phyloP scores from a whole-genome alignment of 2,888 invertebrate genomes.

The Anagyrus pseudococci region DNA sequence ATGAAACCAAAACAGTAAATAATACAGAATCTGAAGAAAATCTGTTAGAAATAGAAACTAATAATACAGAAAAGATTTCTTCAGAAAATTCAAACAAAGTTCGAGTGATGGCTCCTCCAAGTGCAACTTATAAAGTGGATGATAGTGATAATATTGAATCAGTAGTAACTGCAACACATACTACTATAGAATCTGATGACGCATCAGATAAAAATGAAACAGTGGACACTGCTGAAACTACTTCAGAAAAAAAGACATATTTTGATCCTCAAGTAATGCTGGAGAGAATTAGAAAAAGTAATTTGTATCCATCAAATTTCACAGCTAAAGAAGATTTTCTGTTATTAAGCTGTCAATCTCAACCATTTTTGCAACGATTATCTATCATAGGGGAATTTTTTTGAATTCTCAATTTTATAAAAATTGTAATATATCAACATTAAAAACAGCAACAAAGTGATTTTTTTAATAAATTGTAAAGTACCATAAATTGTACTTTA shows the following conservation, averaged over 20 bases:
- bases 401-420: slow-evolving; percentile 39
- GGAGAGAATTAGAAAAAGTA: slow-evolving; percentile 71
- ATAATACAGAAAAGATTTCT: slow-evolving; percentile 25
- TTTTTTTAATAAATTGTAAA: not conserved
- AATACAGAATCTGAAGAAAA: slow-evolving; percentile 32
- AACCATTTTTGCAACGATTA: slow-evolving; percentile 79
- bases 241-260: slow-evolving; percentile 62
- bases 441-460: slow-evolving; percentile 13
- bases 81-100: slow-evolving; percentile 37
- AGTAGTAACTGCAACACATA: slow-evolving; percentile 50
- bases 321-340: slow-evolving; percentile 71
- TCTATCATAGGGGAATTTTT: slow-evolving; percentile 83
- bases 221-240: slow-evolving; percentile 47
- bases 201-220: slow-evolving; percentile 42
- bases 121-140: slow-evolving; percentile 52
- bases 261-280: slow-evolving; percentile 78
- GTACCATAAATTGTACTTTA: no score
- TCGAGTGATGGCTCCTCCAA: slow-evolving; percentile 48
- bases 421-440: not conserved
- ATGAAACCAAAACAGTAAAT: slow-evolving; percentile 43
- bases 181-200: slow-evolving; percentile 47
- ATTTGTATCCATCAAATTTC: slow-evolving; percentile 69
- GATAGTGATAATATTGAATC: slow-evolving; percentile 58
- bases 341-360: slow-evolving; percentile 79
- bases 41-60: slow-evolving; percentile 9